phyloP scores from a whole-genome alignment of 2,888 invertebrate genomes.

The Torymus tubicola region DNA sequence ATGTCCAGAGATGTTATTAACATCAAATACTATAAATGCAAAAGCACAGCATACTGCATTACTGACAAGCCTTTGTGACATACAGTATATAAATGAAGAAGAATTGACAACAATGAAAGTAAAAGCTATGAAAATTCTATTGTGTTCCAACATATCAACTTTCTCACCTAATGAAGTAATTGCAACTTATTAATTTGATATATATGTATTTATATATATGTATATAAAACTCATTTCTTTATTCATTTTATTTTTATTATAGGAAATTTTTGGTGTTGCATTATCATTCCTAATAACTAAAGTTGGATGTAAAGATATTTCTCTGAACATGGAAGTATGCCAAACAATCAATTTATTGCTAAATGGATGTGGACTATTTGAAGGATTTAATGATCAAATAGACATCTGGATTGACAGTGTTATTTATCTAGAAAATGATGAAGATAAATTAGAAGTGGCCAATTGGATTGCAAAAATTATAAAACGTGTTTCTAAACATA shows the following conservation, averaged over 20 bases:
- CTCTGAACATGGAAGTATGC: conserved; percentile 75
- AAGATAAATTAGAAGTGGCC: conserved; percentile 64
- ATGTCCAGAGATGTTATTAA: conserved; percentile 75
- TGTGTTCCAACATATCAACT: conserved; percentile 60
- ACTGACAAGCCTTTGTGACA: conserved; percentile 33
- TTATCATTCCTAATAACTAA: conserved; percentile 67
- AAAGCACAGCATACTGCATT: conserved; percentile 34
- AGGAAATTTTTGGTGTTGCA: conserved; percentile 64
- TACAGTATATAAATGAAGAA: conserved; percentile 35
- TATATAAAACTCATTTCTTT: background rate
- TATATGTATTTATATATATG: background rate
- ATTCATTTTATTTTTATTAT: conserved; percentile 25
- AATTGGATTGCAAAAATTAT: conserved; percentile 68
- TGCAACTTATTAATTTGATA: background rate
- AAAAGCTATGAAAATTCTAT: conserved; percentile 74
- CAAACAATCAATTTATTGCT: conserved; percentile 80
- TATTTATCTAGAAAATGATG: conserved; percentile 64
- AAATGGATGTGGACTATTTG: conserved; percentile 82
- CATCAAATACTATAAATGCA: background rate
- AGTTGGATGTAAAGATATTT: conserved; percentile 58
- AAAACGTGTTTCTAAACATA: conserved; percentile 61
- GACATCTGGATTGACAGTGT: conserved; percentile 82
- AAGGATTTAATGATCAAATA: conserved; percentile 81
- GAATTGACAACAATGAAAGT: conserved; percentile 65
- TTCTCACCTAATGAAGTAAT: conserved; percentile 69